Conservation (phyloP, 1,140 invertebrate genomes). For the Thalassaphorura encarpata region DNA sequence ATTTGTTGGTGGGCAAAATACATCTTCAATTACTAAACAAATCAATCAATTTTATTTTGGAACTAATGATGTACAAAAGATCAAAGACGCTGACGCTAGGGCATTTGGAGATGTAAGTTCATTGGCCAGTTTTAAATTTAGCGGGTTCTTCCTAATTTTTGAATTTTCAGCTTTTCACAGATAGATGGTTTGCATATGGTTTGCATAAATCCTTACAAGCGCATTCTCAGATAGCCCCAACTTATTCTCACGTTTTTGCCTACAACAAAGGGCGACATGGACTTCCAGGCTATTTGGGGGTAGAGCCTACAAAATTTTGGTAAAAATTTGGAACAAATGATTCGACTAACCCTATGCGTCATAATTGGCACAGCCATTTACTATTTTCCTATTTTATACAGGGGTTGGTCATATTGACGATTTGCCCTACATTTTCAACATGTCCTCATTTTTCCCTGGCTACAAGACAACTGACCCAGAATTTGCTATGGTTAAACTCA, state of each 20-base stretch:
- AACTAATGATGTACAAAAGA: background rate
- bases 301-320: background rate
- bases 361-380: background rate
- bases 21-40: conserved; percentile 1
- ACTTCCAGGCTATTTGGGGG: conserved; percentile 4
- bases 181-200: conserved; percentile 16
- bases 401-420: conserved; percentile 1
- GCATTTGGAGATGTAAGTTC: background rate
- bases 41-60: conserved; percentile 11
- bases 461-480: conserved; percentile 7
- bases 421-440: background rate
- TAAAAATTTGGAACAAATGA: too few relatives aligned
- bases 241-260: conserved; percentile 22
- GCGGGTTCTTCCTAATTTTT: background rate
- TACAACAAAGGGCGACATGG: conserved; percentile 25
- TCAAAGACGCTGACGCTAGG: background rate
- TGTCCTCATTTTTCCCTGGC: background rate
- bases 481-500: conserved; percentile 2
- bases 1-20: background rate
- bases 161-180: conserved; percentile 9
- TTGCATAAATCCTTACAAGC: conserved; percentile 22
- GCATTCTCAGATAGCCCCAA: conserved; percentile 26
- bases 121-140: background rate
- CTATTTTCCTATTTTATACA: background rate
- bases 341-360: too few relatives aligned